Percentiles rank a stretch among this genome's conserved stretches.
These are phyloP conservation scores for Rhyacophila evoluta DNA, from an alignment of 2,888 invertebrate genomes.

Conservation along the genomic window DNA sequence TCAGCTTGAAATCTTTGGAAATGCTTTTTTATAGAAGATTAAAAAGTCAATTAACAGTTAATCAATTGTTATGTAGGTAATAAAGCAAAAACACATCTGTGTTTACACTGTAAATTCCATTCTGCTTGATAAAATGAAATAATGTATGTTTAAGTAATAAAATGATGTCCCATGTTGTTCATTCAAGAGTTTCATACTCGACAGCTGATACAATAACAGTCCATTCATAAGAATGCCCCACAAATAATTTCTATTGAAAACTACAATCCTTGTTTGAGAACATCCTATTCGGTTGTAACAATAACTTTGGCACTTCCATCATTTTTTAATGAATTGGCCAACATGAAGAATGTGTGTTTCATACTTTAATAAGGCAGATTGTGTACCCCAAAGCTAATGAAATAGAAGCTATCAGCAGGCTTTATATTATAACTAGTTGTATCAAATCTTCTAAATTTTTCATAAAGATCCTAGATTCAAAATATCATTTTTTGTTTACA, in stretches of 20 bases:
- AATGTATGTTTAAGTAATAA: neutral
- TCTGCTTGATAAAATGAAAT: neutral
- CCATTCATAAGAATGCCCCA: conserved; percentile 11
- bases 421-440: no score
- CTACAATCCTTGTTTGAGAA: conserved; percentile 37
- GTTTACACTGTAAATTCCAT: neutral
- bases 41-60: neutral
- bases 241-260: conserved; percentile 30
- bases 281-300: conserved; percentile 29
- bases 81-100: conserved; percentile 10
- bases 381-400: no score
- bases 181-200: neutral
- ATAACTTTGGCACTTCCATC: conserved; percentile 45
- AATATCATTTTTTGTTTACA: no score
- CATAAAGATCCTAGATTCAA: no score
- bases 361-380: no score
- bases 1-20: no score
- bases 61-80: neutral
- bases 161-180: neutral
- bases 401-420: no score
- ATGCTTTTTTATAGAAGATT: no score
- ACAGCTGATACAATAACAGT: neutral
- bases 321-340: neutral
- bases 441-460: no score
- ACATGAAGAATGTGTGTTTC: neutral